These are phyloP conservation scores for Polydrusus cervinus DNA, from an alignment of 2,888 invertebrate genomes.

Conservation along the genomic window DNA sequence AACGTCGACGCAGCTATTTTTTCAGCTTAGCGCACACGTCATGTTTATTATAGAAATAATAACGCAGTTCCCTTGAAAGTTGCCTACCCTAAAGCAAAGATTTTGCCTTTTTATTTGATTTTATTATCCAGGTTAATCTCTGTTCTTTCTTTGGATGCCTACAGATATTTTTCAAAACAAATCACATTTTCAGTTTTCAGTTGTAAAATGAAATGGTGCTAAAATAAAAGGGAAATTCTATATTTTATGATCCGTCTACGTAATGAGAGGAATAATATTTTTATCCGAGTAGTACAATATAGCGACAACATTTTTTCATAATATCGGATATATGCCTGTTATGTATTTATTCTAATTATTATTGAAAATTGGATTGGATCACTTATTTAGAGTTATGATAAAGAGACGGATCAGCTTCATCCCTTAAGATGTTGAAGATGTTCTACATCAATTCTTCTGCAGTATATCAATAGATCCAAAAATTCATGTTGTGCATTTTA, in stretches of 20 bases:
- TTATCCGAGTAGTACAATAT: neutral
- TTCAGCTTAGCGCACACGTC: neutral
- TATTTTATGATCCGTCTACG: slow-evolving; percentile 5
- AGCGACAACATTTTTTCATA: too few species aligned
- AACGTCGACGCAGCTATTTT: neutral
- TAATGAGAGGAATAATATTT: neutral
- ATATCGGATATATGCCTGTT: too few species aligned
- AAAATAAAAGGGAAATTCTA: slow-evolving; percentile 2
- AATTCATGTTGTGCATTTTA: too few species aligned
- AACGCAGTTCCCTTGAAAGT: neutral
- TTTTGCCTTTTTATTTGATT: slow-evolving; percentile 5
- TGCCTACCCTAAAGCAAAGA: neutral
- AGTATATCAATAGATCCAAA: too few species aligned
- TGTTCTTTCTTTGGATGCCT: neutral
- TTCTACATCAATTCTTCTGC: too few species aligned
- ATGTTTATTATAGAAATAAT: slow-evolving; percentile 3
- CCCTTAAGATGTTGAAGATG: too few species aligned
- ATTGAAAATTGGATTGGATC: too few species aligned
- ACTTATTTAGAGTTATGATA: too few species aligned
- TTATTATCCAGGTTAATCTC: slow-evolving; percentile 9
- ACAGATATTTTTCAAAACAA: slow-evolving; percentile 11
- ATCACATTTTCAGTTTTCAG: slow-evolving; percentile 4
- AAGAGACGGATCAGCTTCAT: too few species aligned
- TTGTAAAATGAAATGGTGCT: neutral
- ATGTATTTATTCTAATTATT: too few species aligned